Percentiles rank a stretch among this genome's conserved stretches.
Conservation (phyloP, 2,888 invertebrate genomes). For the Julus scandinavius region DNA sequence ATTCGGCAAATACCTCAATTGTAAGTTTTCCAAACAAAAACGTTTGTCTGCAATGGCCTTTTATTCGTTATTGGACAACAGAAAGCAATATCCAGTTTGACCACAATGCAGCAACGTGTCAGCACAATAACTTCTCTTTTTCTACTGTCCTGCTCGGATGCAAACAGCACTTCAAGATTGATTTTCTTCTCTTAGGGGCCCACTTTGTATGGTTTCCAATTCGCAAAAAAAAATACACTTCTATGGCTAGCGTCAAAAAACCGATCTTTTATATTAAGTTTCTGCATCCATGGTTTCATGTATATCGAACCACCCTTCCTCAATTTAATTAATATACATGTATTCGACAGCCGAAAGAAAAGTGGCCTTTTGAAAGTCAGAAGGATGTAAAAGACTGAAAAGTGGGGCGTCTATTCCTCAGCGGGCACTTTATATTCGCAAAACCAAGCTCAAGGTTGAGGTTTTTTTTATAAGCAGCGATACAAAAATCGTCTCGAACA, state of each 20-base stretch:
- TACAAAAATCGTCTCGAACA: background rate
- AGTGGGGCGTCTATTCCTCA: constrained; percentile 11
- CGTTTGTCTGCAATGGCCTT: background rate
- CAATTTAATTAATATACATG: background rate
- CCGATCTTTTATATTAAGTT: constrained; percentile 21
- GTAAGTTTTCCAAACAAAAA: background rate
- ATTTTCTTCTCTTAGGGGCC: background rate
- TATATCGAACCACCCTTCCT: background rate
- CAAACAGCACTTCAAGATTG: constrained; percentile 12
- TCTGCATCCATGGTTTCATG: constrained; percentile 1
- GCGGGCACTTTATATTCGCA: background rate
- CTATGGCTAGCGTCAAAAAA: constrained; percentile 6
- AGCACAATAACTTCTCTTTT: constrained; percentile 10
- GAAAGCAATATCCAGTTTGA: constrained; percentile 15
- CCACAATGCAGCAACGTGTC: background rate
- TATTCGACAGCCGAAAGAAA: constrained; percentile 17
- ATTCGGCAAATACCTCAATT: background rate
- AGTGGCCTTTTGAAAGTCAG: background rate
- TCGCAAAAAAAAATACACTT: background rate
- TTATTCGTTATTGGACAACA: constrained; percentile 26
- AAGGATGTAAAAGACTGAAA: constrained; percentile 2
- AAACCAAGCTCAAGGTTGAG: constrained; percentile 4
- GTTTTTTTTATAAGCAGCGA: background rate
- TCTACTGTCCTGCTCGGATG: background rate
- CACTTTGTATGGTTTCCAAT: background rate